A percentile compares a stretch with the other conserved stretches of the same genome.
phyloP scores from a whole-genome alignment of 1,140 invertebrate species.

The Hetaerina americana region DNA sequence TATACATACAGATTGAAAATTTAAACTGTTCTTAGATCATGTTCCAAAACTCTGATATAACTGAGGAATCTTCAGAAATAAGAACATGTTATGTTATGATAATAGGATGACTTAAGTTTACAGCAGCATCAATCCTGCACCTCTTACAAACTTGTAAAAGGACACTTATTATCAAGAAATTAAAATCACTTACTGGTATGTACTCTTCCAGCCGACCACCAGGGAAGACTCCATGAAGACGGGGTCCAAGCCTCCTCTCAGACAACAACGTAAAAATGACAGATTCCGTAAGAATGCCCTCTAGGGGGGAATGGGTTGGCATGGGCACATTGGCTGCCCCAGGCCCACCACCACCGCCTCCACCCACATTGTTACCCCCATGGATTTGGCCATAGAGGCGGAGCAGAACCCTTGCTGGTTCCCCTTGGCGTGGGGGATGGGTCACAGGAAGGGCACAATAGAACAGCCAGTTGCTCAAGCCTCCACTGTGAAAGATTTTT shows the following conservation, averaged over 20 bases:
- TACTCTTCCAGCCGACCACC: constrained; percentile 51
- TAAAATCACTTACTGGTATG: constrained; percentile 43
- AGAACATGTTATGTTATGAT: too few species aligned
- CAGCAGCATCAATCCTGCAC: too few species aligned
- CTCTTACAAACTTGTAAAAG: too few species aligned
- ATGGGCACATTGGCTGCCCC: too few species aligned
- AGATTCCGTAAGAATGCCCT: constrained; percentile 36
- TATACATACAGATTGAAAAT: too few species aligned
- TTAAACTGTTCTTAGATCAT: too few species aligned
- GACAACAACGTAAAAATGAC: constrained; percentile 46
- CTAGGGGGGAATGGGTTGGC: constrained; percentile 19
- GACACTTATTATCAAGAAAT: too few species aligned
- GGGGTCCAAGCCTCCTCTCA: constrained; percentile 46
- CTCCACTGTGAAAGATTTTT: constrained; percentile 45
- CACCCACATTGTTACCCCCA: constrained; percentile 20
- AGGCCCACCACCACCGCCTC: background rate
- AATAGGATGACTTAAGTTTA: too few species aligned
- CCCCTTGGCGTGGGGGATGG: constrained; percentile 27
- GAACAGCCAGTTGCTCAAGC: constrained; percentile 42
- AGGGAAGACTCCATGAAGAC: constrained; percentile 50
- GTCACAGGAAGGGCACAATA: constrained; percentile 35
- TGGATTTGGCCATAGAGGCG: constrained; percentile 40
- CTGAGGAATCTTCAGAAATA: too few species aligned
- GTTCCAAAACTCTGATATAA: too few species aligned
- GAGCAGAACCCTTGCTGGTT: constrained; percentile 38